Percentiles rank a stretch among this genome's conserved stretches.
Conservation (phyloP, 2,888 invertebrate genomes). For the Ennomos erosarius region DNA sequence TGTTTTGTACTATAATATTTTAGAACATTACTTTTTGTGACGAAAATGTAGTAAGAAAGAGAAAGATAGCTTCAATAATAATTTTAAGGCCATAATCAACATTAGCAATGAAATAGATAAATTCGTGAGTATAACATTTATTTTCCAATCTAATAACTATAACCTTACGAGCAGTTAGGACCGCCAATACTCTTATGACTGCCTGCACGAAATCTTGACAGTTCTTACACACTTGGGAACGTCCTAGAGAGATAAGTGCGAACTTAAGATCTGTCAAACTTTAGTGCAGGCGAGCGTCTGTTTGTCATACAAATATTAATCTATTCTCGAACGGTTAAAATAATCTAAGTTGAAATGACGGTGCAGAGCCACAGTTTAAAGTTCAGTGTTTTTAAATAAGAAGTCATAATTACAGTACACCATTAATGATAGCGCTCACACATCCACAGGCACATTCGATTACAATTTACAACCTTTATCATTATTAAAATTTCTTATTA, state of each 20-base stretch:
- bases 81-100: conserved; percentile 6
- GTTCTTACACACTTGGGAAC: too few relatives aligned
- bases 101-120: conserved; percentile 18
- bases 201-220: too few relatives aligned
- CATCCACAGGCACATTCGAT: conserved; percentile 57
- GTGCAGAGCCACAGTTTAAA: background rate
- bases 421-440: conserved; percentile 46
- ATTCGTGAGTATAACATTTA: conserved; percentile 8
- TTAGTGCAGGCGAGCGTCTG: background rate
- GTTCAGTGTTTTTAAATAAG: background rate
- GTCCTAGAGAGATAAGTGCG: too few relatives aligned
- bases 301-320: conserved; percentile 5
- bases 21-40: background rate
- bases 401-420: conserved; percentile 1
- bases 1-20: too few relatives aligned
- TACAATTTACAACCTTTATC: conserved; percentile 47
- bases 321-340: background rate
- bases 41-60: background rate
- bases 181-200: background rate
- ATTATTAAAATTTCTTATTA: conserved; percentile 39
- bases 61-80: background rate
- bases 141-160: conserved; percentile 11
- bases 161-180: conserved; percentile 7
- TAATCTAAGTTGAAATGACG: conserved; percentile 5
- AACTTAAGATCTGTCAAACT: too few relatives aligned